Percentiles rank a stretch among this genome's conserved stretches.
Evolutionary conservation across 2,797 vertebrate species (phyloP).

Genomic region (Scyliorhinus canicula): DNA sequence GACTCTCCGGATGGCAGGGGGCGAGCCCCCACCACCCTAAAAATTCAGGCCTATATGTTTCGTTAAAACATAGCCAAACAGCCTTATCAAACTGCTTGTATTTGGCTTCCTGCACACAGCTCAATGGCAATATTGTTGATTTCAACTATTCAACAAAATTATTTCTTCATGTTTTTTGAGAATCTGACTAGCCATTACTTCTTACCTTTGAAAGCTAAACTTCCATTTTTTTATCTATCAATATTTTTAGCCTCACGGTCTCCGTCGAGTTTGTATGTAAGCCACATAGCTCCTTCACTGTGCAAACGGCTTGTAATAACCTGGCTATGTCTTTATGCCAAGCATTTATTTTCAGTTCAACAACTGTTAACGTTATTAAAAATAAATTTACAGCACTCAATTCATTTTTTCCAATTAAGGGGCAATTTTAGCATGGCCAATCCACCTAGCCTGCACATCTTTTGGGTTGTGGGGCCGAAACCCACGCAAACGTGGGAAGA

Average conservation of each 20-base stretch:
- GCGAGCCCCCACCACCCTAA: too few species aligned
- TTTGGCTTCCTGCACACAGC: not conserved
- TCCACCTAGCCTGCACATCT: too few species aligned
- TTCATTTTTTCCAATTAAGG: too few species aligned
- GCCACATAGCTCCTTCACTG: not conserved
- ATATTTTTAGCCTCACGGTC: not conserved
- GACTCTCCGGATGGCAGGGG: too few species aligned
- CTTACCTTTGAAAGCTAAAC: not conserved
- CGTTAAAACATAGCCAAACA: not conserved
- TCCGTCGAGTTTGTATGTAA: not conserved
- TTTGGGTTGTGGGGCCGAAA: too few species aligned
- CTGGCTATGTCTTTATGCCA: not conserved
- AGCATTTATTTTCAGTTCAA: not conserved
- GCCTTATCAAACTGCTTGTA: not conserved
- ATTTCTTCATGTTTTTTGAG: not conserved
- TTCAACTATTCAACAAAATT: not conserved
- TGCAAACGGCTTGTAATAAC: not conserved
- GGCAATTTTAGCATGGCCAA: too few species aligned
- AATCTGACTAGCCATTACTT: not conserved
- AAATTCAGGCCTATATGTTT: not conserved
- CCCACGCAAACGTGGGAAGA: too few species aligned
- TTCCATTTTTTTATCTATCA: not conserved
- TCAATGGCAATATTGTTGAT: not conserved
- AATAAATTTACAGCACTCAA: too few species aligned
- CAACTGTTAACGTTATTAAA: not conserved